phyloP scores from a whole-genome alignment of 2,113 vertebrate species.

The Vicugna pacos region DNA sequence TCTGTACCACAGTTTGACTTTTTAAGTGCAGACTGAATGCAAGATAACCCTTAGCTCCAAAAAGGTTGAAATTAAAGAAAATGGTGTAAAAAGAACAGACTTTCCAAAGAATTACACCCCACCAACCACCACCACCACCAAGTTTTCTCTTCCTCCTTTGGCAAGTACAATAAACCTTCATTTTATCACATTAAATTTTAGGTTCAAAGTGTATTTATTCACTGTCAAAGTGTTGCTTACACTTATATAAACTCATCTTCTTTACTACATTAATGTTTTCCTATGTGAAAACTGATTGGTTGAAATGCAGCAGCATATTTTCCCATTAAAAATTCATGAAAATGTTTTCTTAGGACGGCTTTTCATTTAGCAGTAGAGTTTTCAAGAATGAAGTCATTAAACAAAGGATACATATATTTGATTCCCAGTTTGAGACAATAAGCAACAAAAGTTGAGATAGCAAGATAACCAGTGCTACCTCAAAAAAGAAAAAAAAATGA shows the following conservation, averaged over 20 bases:
- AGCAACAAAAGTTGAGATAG: background rate
- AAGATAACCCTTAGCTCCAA: background rate
- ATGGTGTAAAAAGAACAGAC: background rate
- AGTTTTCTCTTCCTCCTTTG: conserved; percentile 12
- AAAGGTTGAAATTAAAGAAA: background rate
- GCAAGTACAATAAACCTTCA: background rate
- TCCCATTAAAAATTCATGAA: background rate
- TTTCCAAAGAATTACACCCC: background rate
- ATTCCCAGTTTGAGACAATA: background rate
- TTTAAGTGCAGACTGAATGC: background rate
- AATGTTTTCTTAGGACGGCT: background rate
- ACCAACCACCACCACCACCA: background rate
- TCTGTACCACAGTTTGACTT: background rate
- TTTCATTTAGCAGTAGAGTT: background rate
- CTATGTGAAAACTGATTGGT: background rate
- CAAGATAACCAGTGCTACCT: background rate
- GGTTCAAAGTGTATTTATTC: background rate
- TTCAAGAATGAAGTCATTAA: conserved; percentile 18
- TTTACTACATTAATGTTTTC: background rate
- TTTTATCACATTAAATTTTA: background rate
- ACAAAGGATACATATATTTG: background rate
- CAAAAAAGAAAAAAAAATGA: background rate
- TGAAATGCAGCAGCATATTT: background rate
- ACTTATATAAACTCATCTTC: background rate
- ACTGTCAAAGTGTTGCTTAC: background rate